Base-by-base conservation (phyloP, 2,113 vertebrate species). In the Entelurus aequoreus region DNA sequence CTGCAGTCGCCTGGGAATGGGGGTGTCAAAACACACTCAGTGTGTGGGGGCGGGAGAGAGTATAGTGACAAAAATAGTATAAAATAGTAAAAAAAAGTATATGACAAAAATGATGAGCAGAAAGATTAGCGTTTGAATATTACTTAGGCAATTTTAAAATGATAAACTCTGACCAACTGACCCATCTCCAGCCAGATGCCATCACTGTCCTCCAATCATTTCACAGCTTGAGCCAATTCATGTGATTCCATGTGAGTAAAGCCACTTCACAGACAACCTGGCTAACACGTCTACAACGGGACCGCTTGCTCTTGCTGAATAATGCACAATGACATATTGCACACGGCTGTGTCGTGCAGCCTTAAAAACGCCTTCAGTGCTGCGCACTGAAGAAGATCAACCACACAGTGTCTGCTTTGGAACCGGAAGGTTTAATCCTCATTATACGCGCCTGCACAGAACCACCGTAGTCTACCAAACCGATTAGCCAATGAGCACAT, bases 351-450 rank as follows among this genome's bases (percentile, higher is more conserved):
- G 65, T 69, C 19, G n/a, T 53, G 46, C 53, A 51, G 65, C 62
- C 58, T 70, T 66, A 58, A 75, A 73, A 36, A 68, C 65, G 38
- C 50, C 48, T 62, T 44, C 44, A 55, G 62, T 38, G 50, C 38
- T 6, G 61, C 44, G 51, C 6, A 13, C 62, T 36, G 58, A 58
- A 65, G 67, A 69, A 81, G 46, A 64, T 48, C 67, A 75, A 68
- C 51, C 65, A 11, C 70, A 58, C 55, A 0, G n/a, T 72, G 60
- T 62, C 52, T 37, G 65, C 74, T 54, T 42, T n/a, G 11, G 56
- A 58, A 74, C 66, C 56, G 47, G 9, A 6, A 71, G 77, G 82
- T 77, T 81, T 77, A 84, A 86, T 88, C 80, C 77, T 70, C 64
- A 78, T 84, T 82, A 76, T 65, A 21, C 74, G 75, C 54, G 40